These are phyloP conservation scores for Fregetta grallaria DNA, from an alignment of 2,113 vertebrate genomes.

Conservation along the genomic window DNA sequence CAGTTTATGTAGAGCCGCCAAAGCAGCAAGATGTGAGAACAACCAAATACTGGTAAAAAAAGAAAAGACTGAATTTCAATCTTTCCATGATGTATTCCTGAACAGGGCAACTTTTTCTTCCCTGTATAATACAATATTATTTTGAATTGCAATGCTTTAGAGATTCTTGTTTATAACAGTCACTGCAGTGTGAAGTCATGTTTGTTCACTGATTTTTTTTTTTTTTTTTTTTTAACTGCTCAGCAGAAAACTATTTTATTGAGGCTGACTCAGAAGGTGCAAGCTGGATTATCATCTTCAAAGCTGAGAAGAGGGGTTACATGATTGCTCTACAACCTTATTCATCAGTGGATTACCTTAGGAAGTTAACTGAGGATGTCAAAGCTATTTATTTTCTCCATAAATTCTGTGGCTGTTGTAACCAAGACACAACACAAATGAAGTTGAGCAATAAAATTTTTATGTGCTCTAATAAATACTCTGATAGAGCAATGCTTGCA, in stretches of 20 bases:
- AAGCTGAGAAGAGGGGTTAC: conserved; percentile 16
- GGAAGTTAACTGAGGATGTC: conserved; percentile 4
- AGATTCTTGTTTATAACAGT: conserved; percentile 70
- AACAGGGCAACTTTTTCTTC: conserved; percentile 58
- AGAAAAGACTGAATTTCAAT: conserved; percentile 39
- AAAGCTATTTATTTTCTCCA: conserved; percentile 47
- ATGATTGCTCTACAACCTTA: background rate
- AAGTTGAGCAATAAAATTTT: conserved; percentile 63
- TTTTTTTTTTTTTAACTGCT: background rate
- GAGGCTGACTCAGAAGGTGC: conserved; percentile 9
- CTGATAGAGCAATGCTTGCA: conserved; percentile 28
- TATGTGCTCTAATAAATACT: conserved; percentile 41
- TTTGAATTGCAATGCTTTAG: conserved; percentile 63
- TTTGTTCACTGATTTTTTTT: background rate
- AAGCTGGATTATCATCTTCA: conserved; percentile 2
- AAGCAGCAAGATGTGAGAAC: conserved; percentile 77
- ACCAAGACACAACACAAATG: conserved; percentile 46
- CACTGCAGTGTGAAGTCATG: conserved; percentile 59
- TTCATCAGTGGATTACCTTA: background rate
- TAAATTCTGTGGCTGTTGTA: conserved; percentile 53
- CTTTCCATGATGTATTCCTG: conserved; percentile 39
- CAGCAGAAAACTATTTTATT: conserved; percentile 9
- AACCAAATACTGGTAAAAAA: conserved; percentile 78
- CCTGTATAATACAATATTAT: conserved; percentile 53
- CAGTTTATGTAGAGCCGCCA: conserved; percentile 89